Percentiles rank a stretch among this genome's conserved stretches.
These are phyloP conservation scores for Oxytorus armatus DNA, from an alignment of 2,888 invertebrate species.

Conservation along the genomic window DNA sequence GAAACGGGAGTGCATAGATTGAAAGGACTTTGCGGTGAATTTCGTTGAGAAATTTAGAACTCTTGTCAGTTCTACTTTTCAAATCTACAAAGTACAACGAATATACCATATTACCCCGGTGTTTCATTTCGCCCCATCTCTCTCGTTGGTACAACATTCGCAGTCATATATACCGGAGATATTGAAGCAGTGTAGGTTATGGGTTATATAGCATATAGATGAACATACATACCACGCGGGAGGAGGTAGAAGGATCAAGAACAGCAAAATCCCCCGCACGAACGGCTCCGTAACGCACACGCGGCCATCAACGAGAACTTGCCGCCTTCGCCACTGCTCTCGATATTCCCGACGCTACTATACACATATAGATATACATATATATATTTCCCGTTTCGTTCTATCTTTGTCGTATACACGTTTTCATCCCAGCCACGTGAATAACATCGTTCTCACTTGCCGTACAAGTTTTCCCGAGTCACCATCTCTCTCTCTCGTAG, in stretches of 20 bases:
- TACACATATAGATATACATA: conserved; percentile 7
- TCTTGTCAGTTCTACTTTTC: no score
- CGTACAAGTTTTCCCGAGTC: background rate
- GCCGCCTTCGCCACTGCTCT: conserved; percentile 67
- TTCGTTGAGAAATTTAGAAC: no score
- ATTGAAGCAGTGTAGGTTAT: background rate
- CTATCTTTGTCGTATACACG: conserved; percentile 19
- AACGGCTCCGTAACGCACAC: conserved; percentile 69
- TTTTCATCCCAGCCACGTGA: conserved; percentile 10
- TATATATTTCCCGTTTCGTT: conserved; percentile 26
- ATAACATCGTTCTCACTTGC: background rate
- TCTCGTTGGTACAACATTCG: conserved; percentile 11
- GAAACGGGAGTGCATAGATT: no score
- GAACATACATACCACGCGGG: background rate
- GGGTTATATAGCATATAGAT: conserved; percentile 9
- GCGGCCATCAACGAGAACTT: conserved; percentile 67
- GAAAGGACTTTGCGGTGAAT: no score
- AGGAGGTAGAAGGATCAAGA: conserved; percentile 28
- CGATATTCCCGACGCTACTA: conserved; percentile 33
- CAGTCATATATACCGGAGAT: background rate
- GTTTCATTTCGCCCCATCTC: conserved; percentile 35
- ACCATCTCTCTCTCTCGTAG: background rate
- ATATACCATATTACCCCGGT: no score
- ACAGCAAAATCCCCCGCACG: conserved; percentile 66
- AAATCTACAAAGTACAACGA: no score